phyloP scores from a whole-genome alignment of 2,888 invertebrate species.

The Hyles lineata region DNA sequence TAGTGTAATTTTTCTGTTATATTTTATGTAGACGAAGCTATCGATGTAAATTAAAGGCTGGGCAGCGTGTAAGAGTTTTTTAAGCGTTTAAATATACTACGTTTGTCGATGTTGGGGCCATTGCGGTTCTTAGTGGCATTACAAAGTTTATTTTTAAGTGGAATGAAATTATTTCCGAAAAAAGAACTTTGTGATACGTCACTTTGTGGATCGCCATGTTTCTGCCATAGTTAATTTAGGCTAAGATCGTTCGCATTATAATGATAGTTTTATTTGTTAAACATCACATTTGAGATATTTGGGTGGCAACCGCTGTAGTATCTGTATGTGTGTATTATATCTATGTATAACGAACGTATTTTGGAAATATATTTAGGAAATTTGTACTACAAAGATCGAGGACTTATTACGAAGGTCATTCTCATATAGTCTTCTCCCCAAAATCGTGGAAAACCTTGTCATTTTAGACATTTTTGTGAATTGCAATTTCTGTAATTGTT shows the following conservation, averaged over 20 bases:
- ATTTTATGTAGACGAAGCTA: conserved; percentile 30
- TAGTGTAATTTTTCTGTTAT: conserved; percentile 40
- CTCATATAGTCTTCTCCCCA: no score
- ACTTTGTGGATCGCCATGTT: not conserved
- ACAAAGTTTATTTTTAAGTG: not conserved
- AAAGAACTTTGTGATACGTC: not conserved
- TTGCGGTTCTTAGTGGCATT: not conserved
- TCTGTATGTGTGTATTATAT: not conserved
- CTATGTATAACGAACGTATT: not conserved
- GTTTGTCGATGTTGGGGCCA: not conserved
- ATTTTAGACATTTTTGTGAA: not conserved
- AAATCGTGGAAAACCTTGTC: no score
- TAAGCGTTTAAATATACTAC: not conserved
- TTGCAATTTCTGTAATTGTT: not conserved
- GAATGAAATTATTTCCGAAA: not conserved
- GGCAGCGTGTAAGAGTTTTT: conserved; percentile 65
- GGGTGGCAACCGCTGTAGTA: not conserved
- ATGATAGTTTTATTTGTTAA: not conserved
- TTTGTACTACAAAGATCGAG: not conserved
- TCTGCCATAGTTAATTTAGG: conserved; percentile 1
- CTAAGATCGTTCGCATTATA: not conserved
- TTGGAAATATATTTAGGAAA: not conserved
- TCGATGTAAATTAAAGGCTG: conserved; percentile 61
- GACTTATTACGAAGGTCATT: not conserved
- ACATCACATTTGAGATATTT: not conserved